Evolutionary conservation across 2,888 invertebrate genomes (phyloP).

Genomic region (Noctua pronuba): DNA sequence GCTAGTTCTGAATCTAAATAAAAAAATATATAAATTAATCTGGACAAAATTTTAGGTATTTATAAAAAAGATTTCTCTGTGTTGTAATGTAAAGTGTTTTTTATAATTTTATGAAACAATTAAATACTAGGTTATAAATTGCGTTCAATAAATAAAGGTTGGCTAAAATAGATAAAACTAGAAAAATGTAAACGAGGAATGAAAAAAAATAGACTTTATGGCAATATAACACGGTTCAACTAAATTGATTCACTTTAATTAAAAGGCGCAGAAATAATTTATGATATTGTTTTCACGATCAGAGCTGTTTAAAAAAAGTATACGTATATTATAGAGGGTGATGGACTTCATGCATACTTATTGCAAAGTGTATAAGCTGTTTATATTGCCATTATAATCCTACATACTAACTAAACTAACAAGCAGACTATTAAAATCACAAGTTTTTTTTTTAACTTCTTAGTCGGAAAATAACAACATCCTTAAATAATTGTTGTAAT

Average conservation of each 20-base stretch:
- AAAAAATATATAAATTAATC: slow-evolving; percentile 6
- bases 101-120: neutral
- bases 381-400: slow-evolving; percentile 1
- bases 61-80: neutral
- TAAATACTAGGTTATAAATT: neutral
- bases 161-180: neutral
- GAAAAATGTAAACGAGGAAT: slow-evolving; percentile 19
- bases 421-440: slow-evolving; percentile 15
- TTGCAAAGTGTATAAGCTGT: neutral
- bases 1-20: neutral
- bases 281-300: neutral
- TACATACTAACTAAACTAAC: slow-evolving; percentile 8
- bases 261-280: neutral
- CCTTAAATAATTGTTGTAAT: slow-evolving; percentile 2
- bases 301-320: neutral
- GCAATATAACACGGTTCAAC: neutral
- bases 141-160: slow-evolving; percentile 8
- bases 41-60: neutral
- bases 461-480: neutral
- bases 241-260: neutral
- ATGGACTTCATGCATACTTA: neutral
- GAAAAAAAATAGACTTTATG: neutral
- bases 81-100: neutral
- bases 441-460: neutral
- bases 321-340: neutral